Conservation (phyloP, 2,888 invertebrate genomes). For the Apotomis capreana region DNA sequence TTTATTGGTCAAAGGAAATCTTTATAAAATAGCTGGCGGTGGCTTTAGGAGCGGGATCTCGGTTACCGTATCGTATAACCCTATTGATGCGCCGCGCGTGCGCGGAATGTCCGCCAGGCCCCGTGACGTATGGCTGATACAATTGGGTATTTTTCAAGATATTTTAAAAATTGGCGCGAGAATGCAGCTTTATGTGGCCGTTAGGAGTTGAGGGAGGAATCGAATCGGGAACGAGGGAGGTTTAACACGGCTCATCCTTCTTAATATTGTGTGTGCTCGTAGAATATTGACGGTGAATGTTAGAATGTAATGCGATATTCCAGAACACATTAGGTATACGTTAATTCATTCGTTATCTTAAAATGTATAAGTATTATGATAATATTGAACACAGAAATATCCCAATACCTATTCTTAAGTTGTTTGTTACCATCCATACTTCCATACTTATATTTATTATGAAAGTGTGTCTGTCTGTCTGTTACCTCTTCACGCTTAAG, state of each 20-base stretch:
- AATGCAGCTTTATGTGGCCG: background rate
- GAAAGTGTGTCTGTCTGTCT: too few relatives aligned
- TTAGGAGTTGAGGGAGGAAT: background rate
- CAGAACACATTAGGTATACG: too few relatives aligned
- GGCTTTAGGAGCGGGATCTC: conserved; percentile 7
- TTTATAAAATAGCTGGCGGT: conserved; percentile 20
- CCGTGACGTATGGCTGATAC: conserved; percentile 33
- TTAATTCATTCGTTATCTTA: too few relatives aligned
- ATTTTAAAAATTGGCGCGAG: conserved; percentile 29
- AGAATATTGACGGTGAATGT: too few relatives aligned
- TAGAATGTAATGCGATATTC: too few relatives aligned
- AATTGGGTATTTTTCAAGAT: conserved; percentile 25
- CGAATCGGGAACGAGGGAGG: background rate
- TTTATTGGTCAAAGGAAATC: conserved; percentile 19
- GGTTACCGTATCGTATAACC: conserved; percentile 24
- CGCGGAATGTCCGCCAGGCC: background rate
- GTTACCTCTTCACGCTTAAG: too few relatives aligned
- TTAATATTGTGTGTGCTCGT: background rate
- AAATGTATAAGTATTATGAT: too few relatives aligned
- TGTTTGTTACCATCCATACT: too few relatives aligned
- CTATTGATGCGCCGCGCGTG: conserved; percentile 33
- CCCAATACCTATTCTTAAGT: too few relatives aligned
- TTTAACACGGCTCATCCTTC: background rate
- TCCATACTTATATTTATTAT: too few relatives aligned
- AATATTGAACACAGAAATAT: too few relatives aligned